phyloP scores from a whole-genome alignment of 2,113 vertebrate species.

The Platichthys stellatus region DNA sequence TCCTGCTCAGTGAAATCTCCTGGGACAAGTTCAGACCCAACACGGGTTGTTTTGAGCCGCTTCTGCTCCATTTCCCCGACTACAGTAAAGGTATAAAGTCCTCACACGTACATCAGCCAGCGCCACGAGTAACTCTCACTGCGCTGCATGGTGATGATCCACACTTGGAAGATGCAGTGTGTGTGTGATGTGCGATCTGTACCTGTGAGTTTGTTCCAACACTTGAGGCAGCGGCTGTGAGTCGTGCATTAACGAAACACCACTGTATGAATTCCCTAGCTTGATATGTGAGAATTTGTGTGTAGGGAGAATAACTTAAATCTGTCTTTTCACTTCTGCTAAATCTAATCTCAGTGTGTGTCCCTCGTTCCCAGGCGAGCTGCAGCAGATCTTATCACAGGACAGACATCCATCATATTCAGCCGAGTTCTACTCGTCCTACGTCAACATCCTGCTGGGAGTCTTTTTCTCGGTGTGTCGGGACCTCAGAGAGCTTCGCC shows the following conservation, averaged over 20 bases:
- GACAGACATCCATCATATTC: constrained; percentile 90
- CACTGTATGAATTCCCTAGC: constrained; percentile 33
- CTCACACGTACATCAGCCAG: constrained; percentile 4
- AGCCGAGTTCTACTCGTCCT: constrained; percentile 91
- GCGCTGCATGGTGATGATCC: constrained; percentile 7
- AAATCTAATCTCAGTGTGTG: not conserved
- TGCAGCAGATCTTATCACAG: constrained; percentile 91
- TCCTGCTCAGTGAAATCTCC: constrained; percentile 94
- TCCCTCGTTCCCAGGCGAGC: constrained; percentile 82
- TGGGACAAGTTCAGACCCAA: constrained; percentile 95
- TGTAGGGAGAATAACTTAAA: not conserved
- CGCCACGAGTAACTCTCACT: constrained; percentile 17
- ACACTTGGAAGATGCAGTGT: constrained; percentile 4
- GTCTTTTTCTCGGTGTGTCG: constrained; percentile 96
- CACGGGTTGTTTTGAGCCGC: constrained; percentile 91
- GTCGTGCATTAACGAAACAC: constrained; percentile 4
- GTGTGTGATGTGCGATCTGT: constrained; percentile 47
- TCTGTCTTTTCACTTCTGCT: not conserved
- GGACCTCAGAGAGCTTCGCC: constrained; percentile 93
- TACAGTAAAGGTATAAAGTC: constrained; percentile 92
- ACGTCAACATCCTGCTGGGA: constrained; percentile 96
- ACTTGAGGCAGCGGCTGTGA: constrained; percentile 2
- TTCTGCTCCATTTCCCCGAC: constrained; percentile 93
- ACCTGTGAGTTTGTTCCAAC: constrained; percentile 61
- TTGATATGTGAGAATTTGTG: constrained; percentile 9